phyloP scores from a whole-genome alignment of 92 coral and sea anemone species.

The Hydrozoanthus gracilis region DNA sequence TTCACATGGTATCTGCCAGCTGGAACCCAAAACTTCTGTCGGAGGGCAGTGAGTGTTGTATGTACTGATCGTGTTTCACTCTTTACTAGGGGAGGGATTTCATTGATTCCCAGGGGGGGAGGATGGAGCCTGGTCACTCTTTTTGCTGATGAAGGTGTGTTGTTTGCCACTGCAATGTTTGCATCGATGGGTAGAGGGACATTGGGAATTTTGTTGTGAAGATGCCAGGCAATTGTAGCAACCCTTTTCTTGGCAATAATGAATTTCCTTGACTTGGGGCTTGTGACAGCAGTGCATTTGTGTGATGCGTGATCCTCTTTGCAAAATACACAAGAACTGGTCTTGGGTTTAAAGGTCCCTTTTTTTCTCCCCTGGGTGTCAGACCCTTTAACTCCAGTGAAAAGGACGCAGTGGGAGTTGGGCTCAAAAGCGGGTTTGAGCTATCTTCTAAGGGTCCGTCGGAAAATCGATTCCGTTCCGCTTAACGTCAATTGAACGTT shows the following conservation, averaged over 20 bases:
- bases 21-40: constrained; percentile 62
- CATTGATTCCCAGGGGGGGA: no score
- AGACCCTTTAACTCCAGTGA: not conserved
- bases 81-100: no score
- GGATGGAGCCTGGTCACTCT: no score
- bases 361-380: not conserved
- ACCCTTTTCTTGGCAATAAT: not conserved
- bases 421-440: not conserved
- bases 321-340: not conserved
- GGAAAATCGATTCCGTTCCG: no score
- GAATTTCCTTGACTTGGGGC: not conserved
- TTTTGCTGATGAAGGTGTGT: constrained; percentile 5
- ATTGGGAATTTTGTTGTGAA: not conserved
- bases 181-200: not conserved
- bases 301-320: no score
- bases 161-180: not conserved
- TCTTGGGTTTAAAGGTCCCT: not conserved
- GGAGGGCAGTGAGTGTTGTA: constrained; percentile 63
- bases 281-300: no score
- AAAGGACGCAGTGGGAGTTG: not conserved
- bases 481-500: no score
- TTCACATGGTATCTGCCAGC: constrained; percentile 57
- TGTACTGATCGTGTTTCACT: no score
- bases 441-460: not conserved
- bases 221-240: not conserved